Conservation (phyloP, 2,888 invertebrate genomes). For the Andrena haemorrhoa region DNA sequence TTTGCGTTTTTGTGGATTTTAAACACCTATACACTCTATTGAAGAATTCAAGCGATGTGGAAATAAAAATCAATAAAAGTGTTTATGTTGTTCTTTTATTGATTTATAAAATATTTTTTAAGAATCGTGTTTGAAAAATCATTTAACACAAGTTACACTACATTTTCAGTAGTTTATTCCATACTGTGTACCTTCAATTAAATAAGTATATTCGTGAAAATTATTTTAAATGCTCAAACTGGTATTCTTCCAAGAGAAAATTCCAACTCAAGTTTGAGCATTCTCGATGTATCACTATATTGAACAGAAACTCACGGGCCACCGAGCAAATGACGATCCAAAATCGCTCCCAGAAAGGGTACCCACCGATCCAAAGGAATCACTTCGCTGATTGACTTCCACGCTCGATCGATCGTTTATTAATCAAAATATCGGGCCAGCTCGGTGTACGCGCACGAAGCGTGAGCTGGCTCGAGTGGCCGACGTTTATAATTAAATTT, state of each 20-base stretch:
- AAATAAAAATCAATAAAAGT: too few relatives aligned
- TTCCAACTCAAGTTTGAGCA: not conserved
- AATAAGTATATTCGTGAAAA: too few relatives aligned
- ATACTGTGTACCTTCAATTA: too few relatives aligned
- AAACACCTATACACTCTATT: too few relatives aligned
- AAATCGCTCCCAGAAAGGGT: not conserved
- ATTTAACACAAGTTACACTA: too few relatives aligned
- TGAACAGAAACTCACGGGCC: not conserved
- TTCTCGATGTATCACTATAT: not conserved
- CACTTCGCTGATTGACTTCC: not conserved
- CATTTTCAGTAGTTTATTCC: too few relatives aligned
- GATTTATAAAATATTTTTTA: too few relatives aligned
- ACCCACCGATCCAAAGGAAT: not conserved
- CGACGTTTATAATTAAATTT: slow-evolving; percentile 68
- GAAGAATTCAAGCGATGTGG: not conserved
- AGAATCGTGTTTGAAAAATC: too few relatives aligned
- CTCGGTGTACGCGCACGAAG: slow-evolving; percentile 11
- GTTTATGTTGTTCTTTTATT: too few relatives aligned
- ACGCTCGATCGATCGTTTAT: slow-evolving; percentile 20
- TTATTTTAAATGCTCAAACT: too few relatives aligned
- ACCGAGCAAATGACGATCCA: not conserved
- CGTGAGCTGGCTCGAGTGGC: slow-evolving; percentile 12
- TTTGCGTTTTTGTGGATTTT: not conserved
- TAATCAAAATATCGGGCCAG: slow-evolving; percentile 40
- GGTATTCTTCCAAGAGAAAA: too few relatives aligned